These are phyloP conservation scores for Drosophila arizonae DNA, from an alignment of 1,140 invertebrate genomes.

Conservation along the genomic window DNA sequence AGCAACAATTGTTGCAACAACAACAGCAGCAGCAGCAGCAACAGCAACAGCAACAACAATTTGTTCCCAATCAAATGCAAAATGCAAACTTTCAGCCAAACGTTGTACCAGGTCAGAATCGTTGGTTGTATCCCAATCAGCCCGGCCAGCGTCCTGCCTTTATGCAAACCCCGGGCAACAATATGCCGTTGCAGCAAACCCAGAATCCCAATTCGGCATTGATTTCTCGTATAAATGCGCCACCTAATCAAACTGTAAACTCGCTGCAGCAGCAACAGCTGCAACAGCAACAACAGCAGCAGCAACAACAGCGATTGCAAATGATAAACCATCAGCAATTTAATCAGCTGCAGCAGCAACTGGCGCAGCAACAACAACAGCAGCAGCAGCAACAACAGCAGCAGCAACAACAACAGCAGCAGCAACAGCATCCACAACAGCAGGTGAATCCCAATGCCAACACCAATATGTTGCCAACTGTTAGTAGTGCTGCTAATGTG, in stretches of 20 bases:
- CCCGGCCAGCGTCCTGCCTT: conserved; percentile 69
- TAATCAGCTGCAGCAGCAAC: conserved; percentile 82
- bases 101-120: conserved; percentile 64
- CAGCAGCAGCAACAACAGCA: conserved; percentile 83
- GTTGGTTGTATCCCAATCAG: conserved; percentile 76
- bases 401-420: conserved; percentile 66
- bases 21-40: conserved; percentile 72
- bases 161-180: conserved; percentile 61
- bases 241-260: conserved; percentile 84
- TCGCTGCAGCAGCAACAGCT: conserved; percentile 83
- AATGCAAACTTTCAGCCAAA: conserved; percentile 75
- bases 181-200: conserved; percentile 62
- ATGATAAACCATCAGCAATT: conserved; percentile 78
- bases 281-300: conserved; percentile 69
- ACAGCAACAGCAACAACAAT: conserved; percentile 68
- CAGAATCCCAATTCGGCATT: conserved; percentile 84
- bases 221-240: conserved; percentile 88
- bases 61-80: conserved; percentile 69
- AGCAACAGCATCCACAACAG: conserved; percentile 83
- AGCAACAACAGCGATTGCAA: conserved; percentile 80
- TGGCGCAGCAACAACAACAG: conserved; percentile 83
- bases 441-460: conserved; percentile 64
- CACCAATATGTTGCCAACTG: conserved; percentile 63
- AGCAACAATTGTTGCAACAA: conserved; percentile 76
- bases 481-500: conserved; percentile 53